phyloP scores from a whole-genome alignment of 2,113 vertebrate species.

The Delphinapterus leucas region DNA sequence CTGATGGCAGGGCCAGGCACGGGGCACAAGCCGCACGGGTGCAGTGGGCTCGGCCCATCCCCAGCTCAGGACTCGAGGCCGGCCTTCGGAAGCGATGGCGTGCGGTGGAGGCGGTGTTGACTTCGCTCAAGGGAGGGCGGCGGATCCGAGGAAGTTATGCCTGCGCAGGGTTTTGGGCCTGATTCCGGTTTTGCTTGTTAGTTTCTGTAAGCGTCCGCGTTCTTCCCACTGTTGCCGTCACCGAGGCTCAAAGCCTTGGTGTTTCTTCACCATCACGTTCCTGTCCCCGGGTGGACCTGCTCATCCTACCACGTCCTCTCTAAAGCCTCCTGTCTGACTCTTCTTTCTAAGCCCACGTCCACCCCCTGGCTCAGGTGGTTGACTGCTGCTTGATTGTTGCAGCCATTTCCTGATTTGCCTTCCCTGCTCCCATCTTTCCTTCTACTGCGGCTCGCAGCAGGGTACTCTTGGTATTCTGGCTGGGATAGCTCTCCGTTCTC shows the following conservation, averaged over 20 bases:
- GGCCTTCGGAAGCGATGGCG: too few species aligned
- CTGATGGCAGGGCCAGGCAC: not conserved
- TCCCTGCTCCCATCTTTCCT: not conserved
- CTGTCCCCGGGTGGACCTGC: not conserved
- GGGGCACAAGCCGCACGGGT: not conserved
- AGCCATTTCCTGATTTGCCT: not conserved
- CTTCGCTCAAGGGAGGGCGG: not conserved
- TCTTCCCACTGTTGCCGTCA: not conserved
- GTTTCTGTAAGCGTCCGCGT: not conserved
- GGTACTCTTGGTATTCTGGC: not conserved
- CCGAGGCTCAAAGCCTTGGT: not conserved
- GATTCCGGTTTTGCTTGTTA: not conserved
- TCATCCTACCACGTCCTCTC: not conserved
- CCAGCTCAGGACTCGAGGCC: not conserved
- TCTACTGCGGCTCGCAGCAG: accelerated
- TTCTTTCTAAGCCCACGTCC: not conserved
- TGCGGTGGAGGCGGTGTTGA: not conserved
- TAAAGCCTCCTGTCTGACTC: not conserved
- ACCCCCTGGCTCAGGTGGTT: not conserved
- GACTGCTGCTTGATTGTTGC: too few species aligned
- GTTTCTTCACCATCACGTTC: not conserved
- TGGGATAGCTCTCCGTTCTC: not conserved
- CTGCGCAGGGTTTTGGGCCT: not conserved
- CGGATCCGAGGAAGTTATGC: not conserved
- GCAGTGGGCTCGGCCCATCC: not conserved